Base-by-base conservation (phyloP, 2,888 invertebrate species). In the Dysmachus trigonus region DNA sequence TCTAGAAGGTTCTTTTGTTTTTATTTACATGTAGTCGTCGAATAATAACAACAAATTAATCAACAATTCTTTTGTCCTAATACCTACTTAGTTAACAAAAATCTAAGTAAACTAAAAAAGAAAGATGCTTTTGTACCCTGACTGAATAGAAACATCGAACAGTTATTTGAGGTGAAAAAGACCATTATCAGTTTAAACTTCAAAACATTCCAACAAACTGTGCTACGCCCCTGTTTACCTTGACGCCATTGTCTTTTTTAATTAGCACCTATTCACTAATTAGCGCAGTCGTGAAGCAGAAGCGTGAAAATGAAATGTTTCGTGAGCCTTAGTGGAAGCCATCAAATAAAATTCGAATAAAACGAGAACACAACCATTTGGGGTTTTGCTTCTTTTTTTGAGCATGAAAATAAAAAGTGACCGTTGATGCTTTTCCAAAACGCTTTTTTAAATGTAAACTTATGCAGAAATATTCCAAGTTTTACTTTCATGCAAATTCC, bases 391-490 rank as follows among this genome's bases (percentile, higher is more conserved):
- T 77, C 10, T 35, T 41, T 35, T 41, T 77, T 77, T n/a, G 10
- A 77, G 15, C 27, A 30, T 4, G 2, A 41, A 41, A 51, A 77
- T 77, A 30, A 47, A 77, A 77, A 47, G 2, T n/a, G 15, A 6
- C 33, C 10, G 41, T 62, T 27, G 62, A 8, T 62, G 62, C 8
- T 62, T 62, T 62, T 62, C 62, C 62, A 62, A 6, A 53, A 2
- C 53, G 22, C 15, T 51, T 30, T 51, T 30, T 30, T 27, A 41
- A 22, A 77, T 77, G 41, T 30, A 47, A 77, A 77, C 35, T n/a
- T 77, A 77, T 77, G 77, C 51, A 77, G 22, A 47, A 77, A 47
- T 77, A 77, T 77, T 77, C 77, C 47, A 77, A 77, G 47, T 77
- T 77, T 47, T 47, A 27, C 47, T 77, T 41, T 77, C 47, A 77